Percentiles rank a stretch among this genome's conserved stretches.
phyloP scores from a whole-genome alignment of 2,888 invertebrate genomes.

The Lasioglossum morio region DNA sequence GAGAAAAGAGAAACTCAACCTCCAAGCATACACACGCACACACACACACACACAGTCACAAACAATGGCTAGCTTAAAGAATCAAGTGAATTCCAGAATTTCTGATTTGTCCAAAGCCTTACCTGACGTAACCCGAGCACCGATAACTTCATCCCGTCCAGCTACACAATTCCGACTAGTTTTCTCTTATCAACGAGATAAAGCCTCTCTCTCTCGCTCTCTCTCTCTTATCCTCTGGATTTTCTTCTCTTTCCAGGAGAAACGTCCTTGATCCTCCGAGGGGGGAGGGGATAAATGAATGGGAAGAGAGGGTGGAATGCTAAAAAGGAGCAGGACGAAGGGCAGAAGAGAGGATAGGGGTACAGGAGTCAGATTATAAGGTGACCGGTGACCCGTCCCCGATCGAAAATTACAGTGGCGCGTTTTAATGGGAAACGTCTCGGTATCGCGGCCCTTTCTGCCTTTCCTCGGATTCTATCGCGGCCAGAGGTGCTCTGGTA shows the following conservation, averaged over 20 bases:
- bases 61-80: background rate
- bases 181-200: constrained; percentile 2
- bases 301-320: constrained; percentile 41
- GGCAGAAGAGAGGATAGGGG: background rate
- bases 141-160: constrained; percentile 13
- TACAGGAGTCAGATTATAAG: constrained; percentile 19
- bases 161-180: background rate
- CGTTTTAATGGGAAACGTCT: constrained; percentile 65
- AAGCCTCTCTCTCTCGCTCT: constrained; percentile 3
- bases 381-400: constrained; percentile 42
- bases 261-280: background rate
- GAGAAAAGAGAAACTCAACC: background rate
- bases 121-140: constrained; percentile 8
- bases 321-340: constrained; percentile 34
- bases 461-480: constrained; percentile 48
- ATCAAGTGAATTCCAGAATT: background rate
- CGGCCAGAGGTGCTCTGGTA: constrained; percentile 49
- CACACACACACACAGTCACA: background rate
- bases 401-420: constrained; percentile 58
- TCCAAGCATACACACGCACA: background rate
- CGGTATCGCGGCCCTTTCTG: constrained; percentile 37
- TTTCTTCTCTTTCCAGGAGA: background rate
- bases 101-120: background rate
- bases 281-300: constrained; percentile 28
- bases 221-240: background rate